Percentiles rank a stretch among this genome's conserved stretches.
Evolutionary conservation across 1,140 invertebrate genomes (phyloP).

Genomic region (Drosophila virilis): DNA sequence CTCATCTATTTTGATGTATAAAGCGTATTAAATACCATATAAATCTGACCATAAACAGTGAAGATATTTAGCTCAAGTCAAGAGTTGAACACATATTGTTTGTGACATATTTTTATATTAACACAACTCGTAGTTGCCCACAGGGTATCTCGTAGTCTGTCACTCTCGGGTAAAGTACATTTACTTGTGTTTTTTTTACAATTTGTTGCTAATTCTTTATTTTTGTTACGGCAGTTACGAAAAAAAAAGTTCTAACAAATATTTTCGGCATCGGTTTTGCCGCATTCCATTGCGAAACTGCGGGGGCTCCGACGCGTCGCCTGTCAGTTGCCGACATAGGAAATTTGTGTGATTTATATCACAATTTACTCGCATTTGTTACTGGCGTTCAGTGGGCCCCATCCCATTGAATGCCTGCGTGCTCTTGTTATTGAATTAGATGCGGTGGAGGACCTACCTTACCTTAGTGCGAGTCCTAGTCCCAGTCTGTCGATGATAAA

Average conservation of each 20-base stretch:
- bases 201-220: not conserved
- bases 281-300: conserved; percentile 26
- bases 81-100: too few species aligned
- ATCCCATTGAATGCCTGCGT: conserved; percentile 1
- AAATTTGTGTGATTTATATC: conserved; percentile 77
- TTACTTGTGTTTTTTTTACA: not conserved
- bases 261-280: conserved; percentile 48
- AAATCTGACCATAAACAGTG: too few species aligned
- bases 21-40: too few species aligned
- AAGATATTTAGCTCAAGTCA: too few species aligned
- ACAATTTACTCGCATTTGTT: conserved; percentile 77
- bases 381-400: conserved; percentile 11
- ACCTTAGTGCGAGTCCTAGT: conserved; percentile 6
- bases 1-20: too few species aligned
- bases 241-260: conserved; percentile 64
- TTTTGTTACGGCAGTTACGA: conserved; percentile 18
- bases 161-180: too few species aligned
- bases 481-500: conserved; percentile 71
- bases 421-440: conserved; percentile 72
- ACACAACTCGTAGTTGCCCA: too few species aligned
- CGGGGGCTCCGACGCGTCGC: conserved; percentile 12
- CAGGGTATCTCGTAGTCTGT: too few species aligned
- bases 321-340: conserved; percentile 64
- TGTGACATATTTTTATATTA: too few species aligned
- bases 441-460: conserved; percentile 23